phyloP scores from a whole-genome alignment of 2,888 invertebrate genomes.

The Rotaria macrura region DNA sequence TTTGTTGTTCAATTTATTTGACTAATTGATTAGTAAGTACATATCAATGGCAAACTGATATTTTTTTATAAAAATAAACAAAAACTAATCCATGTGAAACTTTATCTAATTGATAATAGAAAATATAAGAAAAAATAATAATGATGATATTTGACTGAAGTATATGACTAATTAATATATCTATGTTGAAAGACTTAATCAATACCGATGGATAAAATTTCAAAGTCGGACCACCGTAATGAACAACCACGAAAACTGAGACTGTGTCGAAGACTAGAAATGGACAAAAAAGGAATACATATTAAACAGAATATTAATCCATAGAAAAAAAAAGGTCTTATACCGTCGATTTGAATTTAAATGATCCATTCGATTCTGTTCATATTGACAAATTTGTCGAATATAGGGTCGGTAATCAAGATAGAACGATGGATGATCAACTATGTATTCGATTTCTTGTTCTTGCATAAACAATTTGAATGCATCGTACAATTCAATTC shows the following conservation, averaged over 20 bases:
- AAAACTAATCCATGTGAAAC: background rate
- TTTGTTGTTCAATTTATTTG: too few relatives aligned
- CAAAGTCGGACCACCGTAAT: background rate
- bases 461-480: slow-evolving; percentile 14
- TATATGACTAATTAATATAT: background rate
- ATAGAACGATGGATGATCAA: background rate
- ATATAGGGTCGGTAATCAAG: background rate
- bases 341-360: background rate
- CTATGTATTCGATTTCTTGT: background rate
- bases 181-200: background rate
- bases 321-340: background rate
- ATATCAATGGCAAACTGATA: too few relatives aligned
- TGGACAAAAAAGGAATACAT: too few relatives aligned
- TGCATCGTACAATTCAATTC: slow-evolving; percentile 4
- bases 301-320: background rate
- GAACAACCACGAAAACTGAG: background rate
- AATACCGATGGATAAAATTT: background rate
- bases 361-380: background rate
- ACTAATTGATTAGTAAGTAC: too few relatives aligned
- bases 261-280: background rate
- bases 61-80: background rate
- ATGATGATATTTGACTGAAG: background rate
- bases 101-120: background rate
- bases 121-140: background rate
- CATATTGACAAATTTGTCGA: background rate